Percentiles rank a stretch among this genome's conserved stretches.
Evolutionary conservation across 2,797 vertebrate genomes (phyloP).

Genomic region (Sarcoramphus papa): DNA sequence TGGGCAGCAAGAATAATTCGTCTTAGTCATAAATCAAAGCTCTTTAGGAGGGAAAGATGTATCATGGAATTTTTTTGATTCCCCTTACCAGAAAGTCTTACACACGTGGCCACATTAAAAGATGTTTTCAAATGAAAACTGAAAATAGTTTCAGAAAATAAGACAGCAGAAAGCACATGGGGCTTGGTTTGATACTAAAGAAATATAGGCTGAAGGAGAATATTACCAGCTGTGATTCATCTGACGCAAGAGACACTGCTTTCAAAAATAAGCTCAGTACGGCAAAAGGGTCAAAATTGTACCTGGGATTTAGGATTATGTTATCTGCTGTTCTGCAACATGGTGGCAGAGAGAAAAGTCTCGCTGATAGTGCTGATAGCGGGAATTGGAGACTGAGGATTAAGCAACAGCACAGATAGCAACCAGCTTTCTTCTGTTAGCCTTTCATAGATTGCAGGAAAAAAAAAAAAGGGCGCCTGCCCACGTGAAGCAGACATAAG

Average conservation of each 20-base stretch:
- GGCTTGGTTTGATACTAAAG: slow-evolving; percentile 17
- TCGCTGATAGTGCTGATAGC: slow-evolving; percentile 21
- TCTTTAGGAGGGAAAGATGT: slow-evolving; percentile 32
- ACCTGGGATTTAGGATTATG: slow-evolving; percentile 67
- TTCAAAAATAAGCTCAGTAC: slow-evolving; percentile 11
- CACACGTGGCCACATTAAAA: slow-evolving; percentile 36
- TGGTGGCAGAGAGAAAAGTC: slow-evolving; percentile 56
- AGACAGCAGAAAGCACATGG: slow-evolving; percentile 30
- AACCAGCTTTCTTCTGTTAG: slow-evolving; percentile 34
- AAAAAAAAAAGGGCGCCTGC: background rate
- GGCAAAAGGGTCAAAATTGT: slow-evolving; percentile 6
- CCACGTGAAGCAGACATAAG: background rate
- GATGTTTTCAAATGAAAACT: slow-evolving; percentile 22
- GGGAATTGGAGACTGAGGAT: slow-evolving; percentile 59
- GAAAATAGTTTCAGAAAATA: slow-evolving; percentile 60
- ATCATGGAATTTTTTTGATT: slow-evolving; percentile 14
- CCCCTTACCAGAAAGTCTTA: slow-evolving; percentile 23
- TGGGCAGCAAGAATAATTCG: slow-evolving; percentile 23
- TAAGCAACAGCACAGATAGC: slow-evolving; percentile 48
- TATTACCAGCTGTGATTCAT: slow-evolving; percentile 42
- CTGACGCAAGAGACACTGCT: slow-evolving; percentile 46
- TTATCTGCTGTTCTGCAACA: slow-evolving; percentile 65
- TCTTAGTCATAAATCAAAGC: slow-evolving; percentile 53
- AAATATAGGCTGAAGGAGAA: slow-evolving; percentile 11
- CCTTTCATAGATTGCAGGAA: background rate